Conservation (phyloP, 2,888 invertebrate genomes). For the Chaetogeoica ovagalla region DNA sequence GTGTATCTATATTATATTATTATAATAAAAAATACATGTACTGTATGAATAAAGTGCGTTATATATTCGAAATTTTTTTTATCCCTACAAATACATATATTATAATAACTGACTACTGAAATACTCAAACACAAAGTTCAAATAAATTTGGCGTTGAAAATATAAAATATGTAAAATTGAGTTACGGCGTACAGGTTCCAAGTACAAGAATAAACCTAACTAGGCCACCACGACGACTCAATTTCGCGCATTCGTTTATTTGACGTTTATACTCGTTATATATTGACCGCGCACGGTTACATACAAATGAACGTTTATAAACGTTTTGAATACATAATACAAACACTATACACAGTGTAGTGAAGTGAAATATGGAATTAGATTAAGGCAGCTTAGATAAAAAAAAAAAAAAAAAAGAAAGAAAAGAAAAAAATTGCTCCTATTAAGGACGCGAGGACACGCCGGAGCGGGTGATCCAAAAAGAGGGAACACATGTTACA, state of each 20-base stretch:
- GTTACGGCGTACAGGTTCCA: too few relatives aligned
- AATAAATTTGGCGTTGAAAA: background rate
- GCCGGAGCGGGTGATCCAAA: background rate
- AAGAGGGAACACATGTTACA: conserved; percentile 39
- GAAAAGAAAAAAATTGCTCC: background rate
- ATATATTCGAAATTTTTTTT: too few relatives aligned
- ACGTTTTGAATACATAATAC: conserved; percentile 1
- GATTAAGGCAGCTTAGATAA: conserved; percentile 19
- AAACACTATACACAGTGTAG: background rate
- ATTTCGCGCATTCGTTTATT: background rate
- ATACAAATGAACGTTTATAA: background rate
- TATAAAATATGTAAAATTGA: too few relatives aligned
- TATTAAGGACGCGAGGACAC: conserved; percentile 5
- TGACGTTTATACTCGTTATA: background rate
- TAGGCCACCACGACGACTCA: background rate
- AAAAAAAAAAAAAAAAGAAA: background rate
- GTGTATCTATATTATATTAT: too few relatives aligned
- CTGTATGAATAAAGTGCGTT: too few relatives aligned
- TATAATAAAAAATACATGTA: too few relatives aligned
- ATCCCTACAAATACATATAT: too few relatives aligned
- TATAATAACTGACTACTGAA: too few relatives aligned
- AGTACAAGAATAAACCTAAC: background rate
- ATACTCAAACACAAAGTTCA: background rate
- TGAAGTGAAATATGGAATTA: conserved; percentile 3
- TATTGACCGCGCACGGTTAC: background rate